Percentiles rank a stretch among this genome's conserved stretches.
Evolutionary conservation across 2,797 vertebrate species (phyloP).

Genomic region (Furcifer pardalis): DNA sequence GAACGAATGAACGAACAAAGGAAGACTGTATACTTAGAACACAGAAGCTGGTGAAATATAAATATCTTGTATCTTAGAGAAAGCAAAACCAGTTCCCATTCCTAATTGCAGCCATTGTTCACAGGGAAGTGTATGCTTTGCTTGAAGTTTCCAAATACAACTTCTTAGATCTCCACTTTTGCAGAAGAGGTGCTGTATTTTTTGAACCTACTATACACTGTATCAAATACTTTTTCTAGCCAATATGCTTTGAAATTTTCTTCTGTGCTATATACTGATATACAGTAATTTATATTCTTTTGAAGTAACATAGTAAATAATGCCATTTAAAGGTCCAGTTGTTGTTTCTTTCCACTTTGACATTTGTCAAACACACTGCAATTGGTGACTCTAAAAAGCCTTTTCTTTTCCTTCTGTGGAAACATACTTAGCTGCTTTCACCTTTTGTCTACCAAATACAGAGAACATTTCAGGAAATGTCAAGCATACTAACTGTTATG

Average conservation of each 20-base stretch:
- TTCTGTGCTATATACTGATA: neutral
- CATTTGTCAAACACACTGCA: neutral
- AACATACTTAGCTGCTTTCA: slow-evolving; percentile 46
- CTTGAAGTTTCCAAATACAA: neutral
- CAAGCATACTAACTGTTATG: slow-evolving; percentile 45
- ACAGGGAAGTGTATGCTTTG: neutral
- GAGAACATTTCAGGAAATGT: slow-evolving; percentile 59
- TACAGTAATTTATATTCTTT: slow-evolving; percentile 12
- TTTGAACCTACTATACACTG: neutral
- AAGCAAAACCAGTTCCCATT: neutral
- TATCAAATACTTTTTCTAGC: neutral
- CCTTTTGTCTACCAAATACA: slow-evolving; percentile 50
- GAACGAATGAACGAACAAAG: no score
- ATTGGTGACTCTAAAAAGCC: slow-evolving; percentile 22
- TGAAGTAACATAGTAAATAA: neutral
- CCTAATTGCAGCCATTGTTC: neutral
- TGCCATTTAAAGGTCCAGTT: slow-evolving; percentile 8
- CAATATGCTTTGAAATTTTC: neutral
- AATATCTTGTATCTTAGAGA: no score
- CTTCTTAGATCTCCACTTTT: neutral
- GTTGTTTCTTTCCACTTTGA: slow-evolving; percentile 21
- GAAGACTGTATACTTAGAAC: neutral
- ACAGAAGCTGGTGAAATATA: neutral
- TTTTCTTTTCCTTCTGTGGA: neutral
- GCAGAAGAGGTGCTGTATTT: neutral